A percentile compares a stretch with the other conserved stretches of the same genome.
phyloP scores from a whole-genome alignment of 2,888 invertebrate species.

The Malthinus flaveolus region DNA sequence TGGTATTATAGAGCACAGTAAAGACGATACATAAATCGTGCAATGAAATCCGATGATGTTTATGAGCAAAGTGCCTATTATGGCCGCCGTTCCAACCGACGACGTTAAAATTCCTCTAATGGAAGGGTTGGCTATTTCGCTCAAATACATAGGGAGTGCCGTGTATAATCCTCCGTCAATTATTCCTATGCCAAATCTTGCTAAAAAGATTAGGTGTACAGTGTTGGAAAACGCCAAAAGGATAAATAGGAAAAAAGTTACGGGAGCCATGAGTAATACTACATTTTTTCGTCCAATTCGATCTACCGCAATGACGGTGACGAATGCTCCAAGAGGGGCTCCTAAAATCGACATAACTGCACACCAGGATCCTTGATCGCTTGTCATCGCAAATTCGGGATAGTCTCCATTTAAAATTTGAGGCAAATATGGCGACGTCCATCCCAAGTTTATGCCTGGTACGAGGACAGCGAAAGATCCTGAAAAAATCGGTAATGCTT shows the following conservation, averaged over 20 bases:
- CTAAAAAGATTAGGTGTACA: constrained; percentile 60
- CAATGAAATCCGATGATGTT: constrained; percentile 65
- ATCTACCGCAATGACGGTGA: constrained; percentile 66
- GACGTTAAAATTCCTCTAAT: constrained; percentile 64
- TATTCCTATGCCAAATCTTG: constrained; percentile 55
- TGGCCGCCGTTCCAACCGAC: constrained; percentile 61
- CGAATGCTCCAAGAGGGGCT: constrained; percentile 64
- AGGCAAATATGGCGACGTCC: constrained; percentile 63
- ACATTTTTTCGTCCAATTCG: constrained; percentile 63
- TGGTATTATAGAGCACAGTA: constrained; percentile 62
- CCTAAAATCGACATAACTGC: constrained; percentile 68
- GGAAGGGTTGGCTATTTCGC: constrained; percentile 61
- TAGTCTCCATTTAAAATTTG: constrained; percentile 52
- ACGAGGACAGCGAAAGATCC: constrained; percentile 44
- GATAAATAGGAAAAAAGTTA: constrained; percentile 63
- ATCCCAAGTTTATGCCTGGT: constrained; percentile 54
- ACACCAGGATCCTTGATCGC: constrained; percentile 63
- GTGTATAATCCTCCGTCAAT: constrained; percentile 54
- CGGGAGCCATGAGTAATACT: constrained; percentile 42
- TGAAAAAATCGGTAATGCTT: constrained; percentile 28
- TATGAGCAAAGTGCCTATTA: constrained; percentile 63
- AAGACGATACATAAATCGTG: constrained; percentile 59
- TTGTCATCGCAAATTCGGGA: constrained; percentile 58
- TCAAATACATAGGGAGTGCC: constrained; percentile 62
- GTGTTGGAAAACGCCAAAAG: constrained; percentile 63